Percentiles rank a stretch among this genome's conserved stretches.
Evolutionary conservation across 2,113 vertebrate species (phyloP).

Genomic region (Plecotus auritus): DNA sequence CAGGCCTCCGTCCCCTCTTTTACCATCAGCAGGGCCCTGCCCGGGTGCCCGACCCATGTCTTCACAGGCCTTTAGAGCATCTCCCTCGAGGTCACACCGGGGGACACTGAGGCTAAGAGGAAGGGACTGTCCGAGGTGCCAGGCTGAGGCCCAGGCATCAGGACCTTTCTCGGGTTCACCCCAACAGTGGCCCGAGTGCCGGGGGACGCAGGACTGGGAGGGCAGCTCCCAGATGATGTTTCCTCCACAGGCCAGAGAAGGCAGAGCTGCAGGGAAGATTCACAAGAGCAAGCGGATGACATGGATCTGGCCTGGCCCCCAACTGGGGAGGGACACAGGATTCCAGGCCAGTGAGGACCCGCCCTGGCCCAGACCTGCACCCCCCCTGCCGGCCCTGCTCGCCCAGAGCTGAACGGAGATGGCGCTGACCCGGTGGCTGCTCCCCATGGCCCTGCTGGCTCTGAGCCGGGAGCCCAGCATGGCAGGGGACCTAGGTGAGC

Average conservation of each 20-base stretch:
- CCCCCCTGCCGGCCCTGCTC: accelerated
- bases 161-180: accelerated
- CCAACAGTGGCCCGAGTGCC: accelerated
- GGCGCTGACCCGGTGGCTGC: neutral
- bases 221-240: neutral
- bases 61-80: neutral
- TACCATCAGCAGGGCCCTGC: accelerated
- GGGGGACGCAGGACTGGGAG: neutral
- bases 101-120: neutral
- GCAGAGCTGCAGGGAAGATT: neutral
- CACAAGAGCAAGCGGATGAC: neutral
- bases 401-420: neutral
- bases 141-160: neutral
- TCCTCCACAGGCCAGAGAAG: neutral
- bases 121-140: neutral
- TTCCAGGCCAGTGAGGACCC: neutral
- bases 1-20: neutral
- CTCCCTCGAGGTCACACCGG: accelerated
- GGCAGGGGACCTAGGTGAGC: constrained; percentile 65
- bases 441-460: constrained; percentile 42
- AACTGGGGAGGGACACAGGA: neutral
- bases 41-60: accelerated
- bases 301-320: neutral
- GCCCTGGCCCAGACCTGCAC: too few relatives aligned
- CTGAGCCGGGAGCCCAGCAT: neutral